Conservation (phyloP, 2,888 invertebrate genomes). For the Nemotelus nigrinus region DNA sequence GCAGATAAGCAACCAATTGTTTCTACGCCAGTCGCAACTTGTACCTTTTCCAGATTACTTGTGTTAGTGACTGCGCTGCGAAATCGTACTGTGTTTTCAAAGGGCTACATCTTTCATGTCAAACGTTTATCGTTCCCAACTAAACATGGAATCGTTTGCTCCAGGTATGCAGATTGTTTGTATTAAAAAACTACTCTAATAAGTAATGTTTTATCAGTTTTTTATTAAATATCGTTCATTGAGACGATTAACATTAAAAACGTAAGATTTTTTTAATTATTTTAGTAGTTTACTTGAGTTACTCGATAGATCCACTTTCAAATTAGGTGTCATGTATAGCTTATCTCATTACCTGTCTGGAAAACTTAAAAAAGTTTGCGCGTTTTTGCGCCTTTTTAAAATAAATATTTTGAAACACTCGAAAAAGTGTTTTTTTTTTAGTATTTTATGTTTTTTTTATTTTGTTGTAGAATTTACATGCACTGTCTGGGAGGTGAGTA, state of each 20-base stretch:
- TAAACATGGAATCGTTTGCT: background rate
- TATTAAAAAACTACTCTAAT: background rate
- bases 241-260: background rate
- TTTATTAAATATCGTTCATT: conserved; percentile 3
- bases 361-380: background rate
- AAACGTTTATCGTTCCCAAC: background rate
- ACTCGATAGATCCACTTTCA: background rate
- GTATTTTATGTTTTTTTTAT: background rate
- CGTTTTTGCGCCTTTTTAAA: background rate
- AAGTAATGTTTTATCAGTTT: background rate
- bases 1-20: background rate
- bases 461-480: conserved; percentile 1
- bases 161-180: conserved; percentile 1
- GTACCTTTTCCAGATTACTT: background rate
- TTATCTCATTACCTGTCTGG: background rate
- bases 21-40: background rate
- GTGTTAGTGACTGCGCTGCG: background rate
- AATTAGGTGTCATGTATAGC: background rate
- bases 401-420: conserved; percentile 3
- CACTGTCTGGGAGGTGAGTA: background rate
- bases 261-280: background rate
- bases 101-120: background rate
- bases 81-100: background rate
- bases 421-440: background rate
- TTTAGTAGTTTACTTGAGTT: background rate